Percentiles rank a stretch among this genome's conserved stretches.
Conservation (phyloP, 2,797 vertebrate genomes). For the Acrocephalus scirpaceus region DNA sequence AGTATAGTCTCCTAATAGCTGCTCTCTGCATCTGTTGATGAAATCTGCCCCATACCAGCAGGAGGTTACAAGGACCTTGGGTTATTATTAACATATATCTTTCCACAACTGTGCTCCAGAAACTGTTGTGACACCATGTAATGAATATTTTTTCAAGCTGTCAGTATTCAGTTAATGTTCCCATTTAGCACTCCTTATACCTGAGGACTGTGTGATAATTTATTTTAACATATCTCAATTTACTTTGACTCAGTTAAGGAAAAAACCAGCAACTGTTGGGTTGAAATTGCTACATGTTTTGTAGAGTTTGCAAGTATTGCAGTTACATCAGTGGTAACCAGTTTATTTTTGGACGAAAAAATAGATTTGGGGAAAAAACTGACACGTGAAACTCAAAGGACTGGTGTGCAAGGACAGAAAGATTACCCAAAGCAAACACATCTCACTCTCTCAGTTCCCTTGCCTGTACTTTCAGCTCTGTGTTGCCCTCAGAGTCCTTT, state of each 20-base stretch:
- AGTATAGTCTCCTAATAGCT: not conserved
- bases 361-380: not conserved
- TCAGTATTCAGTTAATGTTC: not conserved
- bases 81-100: not conserved
- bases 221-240: not conserved
- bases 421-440: not conserved
- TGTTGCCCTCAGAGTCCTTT: not conserved
- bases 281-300: not conserved
- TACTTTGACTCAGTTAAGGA: not conserved
- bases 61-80: not conserved
- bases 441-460: not conserved
- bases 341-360: not conserved
- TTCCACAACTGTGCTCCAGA: not conserved
- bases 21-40: not conserved
- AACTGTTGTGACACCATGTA: not conserved
- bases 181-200: not conserved
- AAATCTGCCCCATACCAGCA: not conserved
- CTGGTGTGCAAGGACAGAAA: not conserved
- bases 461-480: not conserved
- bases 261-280: rapidly evolving
- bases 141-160: not conserved
- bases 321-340: not conserved
- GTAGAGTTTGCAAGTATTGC: not conserved
- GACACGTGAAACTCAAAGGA: rapidly evolving
- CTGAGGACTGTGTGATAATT: not conserved